Evolutionary conservation across 2,113 vertebrate genomes (phyloP).

Genomic region (Phaethornis superciliosus): DNA sequence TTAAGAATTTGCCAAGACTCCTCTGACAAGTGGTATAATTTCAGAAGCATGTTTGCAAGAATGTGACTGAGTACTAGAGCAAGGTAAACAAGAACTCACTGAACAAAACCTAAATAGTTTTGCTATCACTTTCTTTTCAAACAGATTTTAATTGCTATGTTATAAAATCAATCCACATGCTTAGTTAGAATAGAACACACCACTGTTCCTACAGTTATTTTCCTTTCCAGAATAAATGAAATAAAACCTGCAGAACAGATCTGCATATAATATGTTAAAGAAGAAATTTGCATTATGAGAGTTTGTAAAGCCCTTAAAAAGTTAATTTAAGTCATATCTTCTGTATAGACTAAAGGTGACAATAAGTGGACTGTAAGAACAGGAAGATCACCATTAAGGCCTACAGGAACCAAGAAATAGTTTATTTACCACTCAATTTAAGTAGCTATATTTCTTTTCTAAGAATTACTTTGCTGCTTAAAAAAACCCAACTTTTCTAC

Average conservation of each 20-base stretch:
- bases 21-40: neutral
- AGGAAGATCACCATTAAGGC: neutral
- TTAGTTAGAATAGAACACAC: neutral
- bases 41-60: neutral
- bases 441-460: neutral
- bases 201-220: neutral
- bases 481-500: neutral
- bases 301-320: neutral
- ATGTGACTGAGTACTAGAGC: neutral
- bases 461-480: neutral
- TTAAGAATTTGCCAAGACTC: neutral
- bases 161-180: neutral
- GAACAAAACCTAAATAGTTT: neutral
- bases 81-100: neutral
- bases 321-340: neutral
- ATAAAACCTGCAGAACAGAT: neutral
- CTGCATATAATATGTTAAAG: neutral
- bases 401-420: neutral
- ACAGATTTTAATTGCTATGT: neutral
- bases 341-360: neutral
- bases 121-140: neutral
- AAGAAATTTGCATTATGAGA: neutral
- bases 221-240: neutral
- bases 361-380: neutral
- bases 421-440: neutral